These are phyloP conservation scores for Subanguina moxae DNA, from an alignment of 1,140 invertebrate genomes.

Conservation along the genomic window DNA sequence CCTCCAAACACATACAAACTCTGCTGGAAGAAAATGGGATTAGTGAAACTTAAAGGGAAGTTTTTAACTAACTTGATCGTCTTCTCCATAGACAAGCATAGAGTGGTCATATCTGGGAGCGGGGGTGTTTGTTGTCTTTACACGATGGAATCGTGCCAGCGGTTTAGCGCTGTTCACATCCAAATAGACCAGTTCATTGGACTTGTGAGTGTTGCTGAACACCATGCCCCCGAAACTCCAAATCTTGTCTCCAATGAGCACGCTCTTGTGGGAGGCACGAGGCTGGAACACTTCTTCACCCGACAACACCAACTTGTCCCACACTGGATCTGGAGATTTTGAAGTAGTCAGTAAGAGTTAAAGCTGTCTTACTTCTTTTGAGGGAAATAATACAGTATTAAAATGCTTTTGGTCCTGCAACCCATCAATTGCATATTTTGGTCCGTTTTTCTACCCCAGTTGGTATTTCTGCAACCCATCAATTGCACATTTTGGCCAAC, in stretches of 20 bases:
- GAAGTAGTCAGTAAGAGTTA: no score
- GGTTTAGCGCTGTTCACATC: slow-evolving; percentile 18
- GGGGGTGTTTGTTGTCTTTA: slow-evolving; percentile 28
- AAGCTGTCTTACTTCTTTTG: no score
- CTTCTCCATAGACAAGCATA: slow-evolving; percentile 46
- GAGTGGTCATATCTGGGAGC: slow-evolving; percentile 53
- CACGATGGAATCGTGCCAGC: slow-evolving; percentile 8
- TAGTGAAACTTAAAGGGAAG: slow-evolving; percentile 5
- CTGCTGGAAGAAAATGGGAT: slow-evolving; percentile 35
- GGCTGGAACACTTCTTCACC: slow-evolving; percentile 19
- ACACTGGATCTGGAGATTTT: slow-evolving; percentile 10
- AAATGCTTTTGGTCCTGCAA: no score
- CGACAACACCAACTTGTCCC: slow-evolving; percentile 6
- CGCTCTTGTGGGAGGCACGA: slow-evolving; percentile 50
- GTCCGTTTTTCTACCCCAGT: no score
- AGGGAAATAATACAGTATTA: no score
- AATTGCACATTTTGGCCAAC: no score
- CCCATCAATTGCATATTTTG: no score
- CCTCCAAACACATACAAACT: slow-evolving; percentile 54
- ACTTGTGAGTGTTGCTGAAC: slow-evolving; percentile 14
- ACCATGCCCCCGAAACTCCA: slow-evolving; percentile 51
- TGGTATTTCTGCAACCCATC: no score
- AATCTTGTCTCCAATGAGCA: slow-evolving; percentile 41
- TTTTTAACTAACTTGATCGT: slow-evolving; percentile 26
- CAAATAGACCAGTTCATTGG: slow-evolving; percentile 35